Conservation (phyloP, 2,797 vertebrate genomes). For the Characodon lateralis region DNA sequence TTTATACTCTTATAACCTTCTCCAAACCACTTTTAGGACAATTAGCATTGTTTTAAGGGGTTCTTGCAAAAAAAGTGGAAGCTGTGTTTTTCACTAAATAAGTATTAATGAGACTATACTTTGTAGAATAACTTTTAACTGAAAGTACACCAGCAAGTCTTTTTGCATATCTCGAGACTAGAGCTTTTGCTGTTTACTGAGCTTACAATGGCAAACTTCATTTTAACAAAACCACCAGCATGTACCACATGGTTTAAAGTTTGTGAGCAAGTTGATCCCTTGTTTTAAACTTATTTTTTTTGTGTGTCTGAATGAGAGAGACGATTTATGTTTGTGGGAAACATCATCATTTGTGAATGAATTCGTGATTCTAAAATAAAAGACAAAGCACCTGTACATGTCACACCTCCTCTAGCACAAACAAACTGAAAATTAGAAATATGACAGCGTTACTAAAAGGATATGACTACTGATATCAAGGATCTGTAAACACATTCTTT, state of each 20-base stretch:
- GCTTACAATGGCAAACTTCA: background rate
- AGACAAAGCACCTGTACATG: background rate
- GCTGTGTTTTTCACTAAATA: too few species aligned
- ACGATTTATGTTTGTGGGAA: background rate
- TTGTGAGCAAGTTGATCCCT: background rate
- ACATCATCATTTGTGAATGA: background rate
- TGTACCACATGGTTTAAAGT: background rate
- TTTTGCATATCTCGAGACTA: too few species aligned
- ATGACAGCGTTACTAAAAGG: slow-evolving; percentile 11
- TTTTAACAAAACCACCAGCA: background rate
- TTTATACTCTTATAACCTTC: background rate
- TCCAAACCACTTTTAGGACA: background rate
- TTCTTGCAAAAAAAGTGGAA: background rate
- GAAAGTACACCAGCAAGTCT: too few species aligned
- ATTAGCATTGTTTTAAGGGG: background rate
- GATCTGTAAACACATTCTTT: slow-evolving; percentile 58
- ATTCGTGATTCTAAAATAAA: background rate
- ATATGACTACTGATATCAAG: slow-evolving; percentile 20
- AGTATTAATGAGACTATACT: background rate
- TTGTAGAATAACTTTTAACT: background rate
- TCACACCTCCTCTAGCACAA: background rate
- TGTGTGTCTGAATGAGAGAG: background rate
- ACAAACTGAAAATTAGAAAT: background rate
- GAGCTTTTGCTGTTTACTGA: too few species aligned
- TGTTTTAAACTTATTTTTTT: background rate